Conservation (phyloP, 2,888 invertebrate species). For the Caenorhabditis angaria region DNA sequence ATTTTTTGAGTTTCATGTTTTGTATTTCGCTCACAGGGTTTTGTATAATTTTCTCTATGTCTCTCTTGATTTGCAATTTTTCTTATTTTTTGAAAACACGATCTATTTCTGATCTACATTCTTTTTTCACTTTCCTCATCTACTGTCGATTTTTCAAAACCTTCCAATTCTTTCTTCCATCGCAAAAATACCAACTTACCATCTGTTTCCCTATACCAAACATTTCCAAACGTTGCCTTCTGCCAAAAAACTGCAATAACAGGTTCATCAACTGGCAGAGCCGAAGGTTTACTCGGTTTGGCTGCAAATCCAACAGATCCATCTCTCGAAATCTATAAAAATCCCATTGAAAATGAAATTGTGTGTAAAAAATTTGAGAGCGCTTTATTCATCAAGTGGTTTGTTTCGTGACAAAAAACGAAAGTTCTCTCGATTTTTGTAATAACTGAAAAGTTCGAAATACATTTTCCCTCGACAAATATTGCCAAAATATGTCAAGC, state of each 20-base stretch:
- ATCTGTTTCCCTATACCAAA: conserved; percentile 69
- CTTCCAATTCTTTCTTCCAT: conserved; percentile 3
- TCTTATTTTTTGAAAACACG: neutral
- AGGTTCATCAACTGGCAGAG: conserved; percentile 56
- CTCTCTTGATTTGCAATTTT: neutral
- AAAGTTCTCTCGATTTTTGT: neutral
- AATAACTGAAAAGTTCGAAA: no score
- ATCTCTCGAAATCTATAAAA: conserved; percentile 63
- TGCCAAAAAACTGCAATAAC: conserved; percentile 70
- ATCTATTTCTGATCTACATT: neutral
- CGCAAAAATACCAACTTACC: conserved; percentile 40
- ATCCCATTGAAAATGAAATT: neutral
- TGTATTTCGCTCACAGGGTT: neutral
- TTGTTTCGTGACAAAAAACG: neutral
- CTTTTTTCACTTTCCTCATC: neutral
- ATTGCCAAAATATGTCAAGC: neutral
- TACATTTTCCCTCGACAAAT: neutral
- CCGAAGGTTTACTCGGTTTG: conserved; percentile 41
- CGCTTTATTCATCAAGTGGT: neutral
- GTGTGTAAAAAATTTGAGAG: neutral
- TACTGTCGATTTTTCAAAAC: conserved; percentile 5
- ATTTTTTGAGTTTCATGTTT: no score
- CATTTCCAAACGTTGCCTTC: conserved; percentile 54
- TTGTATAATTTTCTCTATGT: neutral
- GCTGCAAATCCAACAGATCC: conserved; percentile 59